Percentiles rank a stretch among this genome's conserved stretches.
These are phyloP conservation scores for Aricia agestis DNA, from an alignment of 1,140 invertebrate genomes.

Conservation along the genomic window DNA sequence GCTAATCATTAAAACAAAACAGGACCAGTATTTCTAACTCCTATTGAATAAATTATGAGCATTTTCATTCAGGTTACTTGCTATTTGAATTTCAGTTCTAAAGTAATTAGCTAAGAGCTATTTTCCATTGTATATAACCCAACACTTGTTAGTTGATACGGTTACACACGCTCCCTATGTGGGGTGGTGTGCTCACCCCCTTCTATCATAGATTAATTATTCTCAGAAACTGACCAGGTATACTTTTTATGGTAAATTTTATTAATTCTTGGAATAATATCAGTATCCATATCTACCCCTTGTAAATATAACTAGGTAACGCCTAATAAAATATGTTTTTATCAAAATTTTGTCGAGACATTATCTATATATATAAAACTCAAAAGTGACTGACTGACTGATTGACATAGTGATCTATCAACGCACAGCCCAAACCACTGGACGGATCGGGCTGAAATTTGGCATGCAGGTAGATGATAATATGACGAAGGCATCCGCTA, in stretches of 20 bases:
- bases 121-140: constrained; percentile 12
- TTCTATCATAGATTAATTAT: constrained; percentile 35
- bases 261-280: background rate
- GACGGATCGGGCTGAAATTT: no score
- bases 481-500: no score
- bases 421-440: no score
- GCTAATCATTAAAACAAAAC: background rate
- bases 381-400: no score
- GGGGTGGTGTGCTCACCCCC: constrained; percentile 56
- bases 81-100: background rate
- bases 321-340: no score
- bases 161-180: constrained; percentile 48
- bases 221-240: background rate
- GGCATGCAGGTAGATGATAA: no score
- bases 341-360: no score
- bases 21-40: background rate
- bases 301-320: no score
- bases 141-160: constrained; percentile 43
- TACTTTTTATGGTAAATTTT: background rate
- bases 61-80: background rate
- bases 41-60: constrained; percentile 1
- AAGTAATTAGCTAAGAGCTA: constrained; percentile 10
- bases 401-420: no score
- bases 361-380: no score
- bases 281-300: background rate